Evolutionary conservation across 2,797 vertebrate species (phyloP), one percentile per base, ranked within the genome.

Genomic region (Micromesistius poutassou): DNA sequence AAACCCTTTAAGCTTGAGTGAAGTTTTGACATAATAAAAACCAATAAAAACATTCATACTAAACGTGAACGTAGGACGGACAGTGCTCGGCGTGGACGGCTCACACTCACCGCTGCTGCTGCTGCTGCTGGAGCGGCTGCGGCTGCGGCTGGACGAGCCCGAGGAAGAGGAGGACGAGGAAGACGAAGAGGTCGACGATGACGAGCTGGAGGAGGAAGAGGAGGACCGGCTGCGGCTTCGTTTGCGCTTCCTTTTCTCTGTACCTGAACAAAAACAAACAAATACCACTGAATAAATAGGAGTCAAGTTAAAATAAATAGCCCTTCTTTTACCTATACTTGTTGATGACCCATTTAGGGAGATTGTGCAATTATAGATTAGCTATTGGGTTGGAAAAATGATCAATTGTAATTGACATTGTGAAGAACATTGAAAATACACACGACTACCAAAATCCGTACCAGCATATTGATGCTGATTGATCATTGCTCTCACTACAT

Each of bases 181-280:
- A 0, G 94, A 94, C 0, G 92, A 93, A 0, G 94, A 94, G 0
- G 80, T 88, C 0, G 93, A 93, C 0, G 93, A 94, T 0, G 92
- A 94, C 0, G 92, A 93, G 66, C 87, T 89, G 30, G 93, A 92
- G 25, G 94, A 95, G 1, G 95, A 92, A 0, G 95, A 95, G 0
- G 95, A 96, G 0, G 94, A 97, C 89, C 94, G 90, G 86, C 95
- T 96, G 77, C 95, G 94, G 84, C 96, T 97, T 66, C 95, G 94
- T 88, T 95, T 96, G 19, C 90, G 90, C 78, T 95, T 97, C 75
- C 77, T 90, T 84, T 95, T 96, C 81, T 95, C 95, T 82, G 90
- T 93, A 73, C 92, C 95, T 95, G 75, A 80, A 89, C 80, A 42
- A 22, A 76, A 73, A 80, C 71, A 35, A 78, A 66, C 7, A 25